These are phyloP conservation scores for Leptopilina boulardi DNA, from an alignment of 1,140 invertebrate genomes.

Conservation along the genomic window DNA sequence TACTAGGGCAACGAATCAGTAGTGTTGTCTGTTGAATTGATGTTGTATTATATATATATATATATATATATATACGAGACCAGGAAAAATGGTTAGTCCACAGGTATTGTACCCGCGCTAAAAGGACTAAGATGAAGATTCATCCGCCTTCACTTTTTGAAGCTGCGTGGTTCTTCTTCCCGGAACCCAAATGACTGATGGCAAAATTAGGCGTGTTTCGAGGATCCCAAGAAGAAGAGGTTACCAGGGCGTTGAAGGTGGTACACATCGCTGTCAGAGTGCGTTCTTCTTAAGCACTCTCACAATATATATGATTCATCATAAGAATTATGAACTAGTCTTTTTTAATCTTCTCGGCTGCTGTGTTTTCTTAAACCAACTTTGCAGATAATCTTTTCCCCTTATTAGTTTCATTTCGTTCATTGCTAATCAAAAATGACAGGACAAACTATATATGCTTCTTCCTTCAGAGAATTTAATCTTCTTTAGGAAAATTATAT, in stretches of 20 bases:
- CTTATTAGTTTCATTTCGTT: not conserved
- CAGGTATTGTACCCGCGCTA: conserved; percentile 48
- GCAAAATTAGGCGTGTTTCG: conserved; percentile 51
- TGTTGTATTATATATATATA: conserved; percentile 21
- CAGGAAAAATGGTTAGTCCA: conserved; percentile 22
- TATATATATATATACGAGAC: not conserved
- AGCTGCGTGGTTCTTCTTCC: conserved; percentile 38
- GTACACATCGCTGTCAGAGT: conserved; percentile 1
- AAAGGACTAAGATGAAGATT: conserved; percentile 48
- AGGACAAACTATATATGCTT: not conserved
- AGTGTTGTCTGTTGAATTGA: conserved; percentile 30
- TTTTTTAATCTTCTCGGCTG: not conserved
- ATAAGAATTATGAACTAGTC: conserved; percentile 21
- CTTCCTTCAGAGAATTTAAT: not conserved
- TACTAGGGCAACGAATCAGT: conserved; percentile 23
- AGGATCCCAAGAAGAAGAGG: conserved; percentile 20
- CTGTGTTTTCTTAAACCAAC: not conserved
- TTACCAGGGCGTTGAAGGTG: conserved; percentile 36
- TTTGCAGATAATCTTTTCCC: not conserved
- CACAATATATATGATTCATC: not conserved
- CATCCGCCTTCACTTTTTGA: conserved; percentile 24
- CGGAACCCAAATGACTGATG: conserved; percentile 57
- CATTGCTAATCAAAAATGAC: not conserved
- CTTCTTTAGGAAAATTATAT: not conserved
- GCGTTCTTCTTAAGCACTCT: not conserved